Evolutionary conservation across 2,888 invertebrate species (phyloP).

Genomic region (Catocala sponsa): DNA sequence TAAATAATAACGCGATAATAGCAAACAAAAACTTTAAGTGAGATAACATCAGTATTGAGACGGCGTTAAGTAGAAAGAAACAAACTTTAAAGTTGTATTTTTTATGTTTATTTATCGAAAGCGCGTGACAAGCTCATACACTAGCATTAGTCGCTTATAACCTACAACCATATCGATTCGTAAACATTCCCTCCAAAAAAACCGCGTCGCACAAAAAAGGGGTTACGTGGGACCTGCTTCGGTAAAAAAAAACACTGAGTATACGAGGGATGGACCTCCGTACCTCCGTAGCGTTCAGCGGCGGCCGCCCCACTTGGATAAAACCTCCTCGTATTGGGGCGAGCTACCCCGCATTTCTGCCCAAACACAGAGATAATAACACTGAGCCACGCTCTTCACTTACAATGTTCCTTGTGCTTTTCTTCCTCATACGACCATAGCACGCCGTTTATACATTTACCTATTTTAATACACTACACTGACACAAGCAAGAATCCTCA

Average conservation of each 20-base stretch:
- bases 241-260: slow-evolving; percentile 76
- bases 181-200: slow-evolving; percentile 84
- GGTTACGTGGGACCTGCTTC: slow-evolving; percentile 81
- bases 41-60: neutral
- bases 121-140: slow-evolving; percentile 50
- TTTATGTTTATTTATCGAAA: slow-evolving; percentile 55
- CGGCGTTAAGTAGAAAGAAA: neutral
- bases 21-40: neutral
- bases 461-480: slow-evolving; percentile 86
- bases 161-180: slow-evolving; percentile 76
- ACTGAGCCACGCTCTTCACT: slow-evolving; percentile 77
- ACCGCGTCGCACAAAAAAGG: slow-evolving; percentile 77
- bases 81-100: slow-evolving; percentile 23
- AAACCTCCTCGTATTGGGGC: slow-evolving; percentile 75
- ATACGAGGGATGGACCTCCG: slow-evolving; percentile 85
- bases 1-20: neutral
- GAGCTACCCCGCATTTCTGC: slow-evolving; percentile 80
- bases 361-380: slow-evolving; percentile 78
- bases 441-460: slow-evolving; percentile 86
- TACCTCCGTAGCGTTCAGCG: slow-evolving; percentile 83
- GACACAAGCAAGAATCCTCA: slow-evolving; percentile 80
- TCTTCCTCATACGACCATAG: slow-evolving; percentile 89
- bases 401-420: slow-evolving; percentile 86
- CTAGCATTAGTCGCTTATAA: slow-evolving; percentile 72
- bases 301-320: slow-evolving; percentile 79